Evolutionary conservation across 2,797 vertebrate species (phyloP), one percentile per base, ranked within the genome.

Genomic region (Fundulus diaphanus): DNA sequence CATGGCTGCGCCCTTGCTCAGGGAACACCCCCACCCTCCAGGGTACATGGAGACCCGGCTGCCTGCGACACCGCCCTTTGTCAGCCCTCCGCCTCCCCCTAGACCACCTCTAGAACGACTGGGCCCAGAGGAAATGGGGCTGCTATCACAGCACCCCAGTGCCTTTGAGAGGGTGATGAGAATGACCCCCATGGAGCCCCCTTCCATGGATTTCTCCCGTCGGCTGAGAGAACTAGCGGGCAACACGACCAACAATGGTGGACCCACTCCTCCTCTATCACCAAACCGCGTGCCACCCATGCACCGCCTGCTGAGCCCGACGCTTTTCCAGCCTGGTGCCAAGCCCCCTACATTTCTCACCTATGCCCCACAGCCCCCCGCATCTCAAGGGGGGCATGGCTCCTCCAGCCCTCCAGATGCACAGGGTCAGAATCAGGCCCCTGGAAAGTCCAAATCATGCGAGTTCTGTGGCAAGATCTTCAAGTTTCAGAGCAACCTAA

Each of bases 401-500:
- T 90, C 92, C 15, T 95, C 83, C 80, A 93, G 89, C 69, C 89
- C 93, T 44, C 90, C 90, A 22, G 92, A 96, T 86, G 0, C 57
- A 68, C 92, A 91, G 67, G 79, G 88, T 72, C 93, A 87, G 83
- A 91, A 72, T 83, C 91, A 92, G 84, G 82, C 89, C 56, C 85
- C 74, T 0, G 92, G 76, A 37, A 96, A 96, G 82, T 76, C 96
- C 83, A 99, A 99, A 94, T 99, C 98, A 33, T 99, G 98, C 16
- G 98, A 99, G 94, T 99, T 99, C 94, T 99, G 98, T 15, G 98
- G 98, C 85, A 99, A 99, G 94, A 96, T 97, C 68, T 99, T 99
- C 95, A 99, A 99, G 92, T 99, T 99, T 93, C 98, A 99, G 95
- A 99, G 98, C 95, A 99, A 99, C 95, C 94, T 99, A 90, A 97